Percentiles rank a stretch among this genome's conserved stretches.
phyloP scores from a whole-genome alignment of 2,888 invertebrate species.

The Ormyrus rosae region DNA sequence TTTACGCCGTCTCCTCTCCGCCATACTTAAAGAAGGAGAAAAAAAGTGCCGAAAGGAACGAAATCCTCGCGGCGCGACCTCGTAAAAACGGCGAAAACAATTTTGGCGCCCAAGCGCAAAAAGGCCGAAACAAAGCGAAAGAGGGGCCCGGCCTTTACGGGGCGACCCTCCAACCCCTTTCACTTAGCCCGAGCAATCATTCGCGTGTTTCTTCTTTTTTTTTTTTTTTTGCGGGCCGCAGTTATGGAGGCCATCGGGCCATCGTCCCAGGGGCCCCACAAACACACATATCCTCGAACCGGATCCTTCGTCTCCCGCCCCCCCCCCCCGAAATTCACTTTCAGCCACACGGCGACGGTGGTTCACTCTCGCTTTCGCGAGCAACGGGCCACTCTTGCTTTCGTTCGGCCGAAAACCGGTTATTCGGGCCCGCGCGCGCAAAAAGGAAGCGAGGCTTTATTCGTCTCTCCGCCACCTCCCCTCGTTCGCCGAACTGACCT shows the following conservation, averaged over 20 bases:
- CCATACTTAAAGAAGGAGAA: background rate
- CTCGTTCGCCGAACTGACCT: slow-evolving; percentile 69
- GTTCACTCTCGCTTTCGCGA: slow-evolving; percentile 27
- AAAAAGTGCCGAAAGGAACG: background rate
- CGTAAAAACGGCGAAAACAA: too few species aligned
- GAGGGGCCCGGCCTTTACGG: background rate
- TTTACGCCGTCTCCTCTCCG: too few species aligned
- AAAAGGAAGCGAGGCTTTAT: background rate
- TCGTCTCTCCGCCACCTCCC: slow-evolving; percentile 47
- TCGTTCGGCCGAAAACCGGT: slow-evolving; percentile 33
- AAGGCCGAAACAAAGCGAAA: background rate
- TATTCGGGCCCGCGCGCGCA: background rate
- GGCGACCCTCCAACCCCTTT: slow-evolving; percentile 20
- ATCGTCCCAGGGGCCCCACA: slow-evolving; percentile 36
- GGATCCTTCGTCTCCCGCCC: background rate
- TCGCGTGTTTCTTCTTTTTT: background rate
- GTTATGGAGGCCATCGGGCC: slow-evolving; percentile 54
- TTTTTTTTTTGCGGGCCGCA: background rate
- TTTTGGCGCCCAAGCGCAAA: too few species aligned
- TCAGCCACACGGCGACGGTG: background rate
- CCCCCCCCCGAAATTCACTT: background rate
- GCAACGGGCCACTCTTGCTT: slow-evolving; percentile 40
- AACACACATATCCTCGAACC: slow-evolving; percentile 22
- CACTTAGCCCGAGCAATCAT: background rate
- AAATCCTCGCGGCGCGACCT: too few species aligned